Percentiles rank a stretch among this genome's conserved stretches.
Conservation (phyloP, 2,113 vertebrate species). For the Laterallus jamaicensis region DNA sequence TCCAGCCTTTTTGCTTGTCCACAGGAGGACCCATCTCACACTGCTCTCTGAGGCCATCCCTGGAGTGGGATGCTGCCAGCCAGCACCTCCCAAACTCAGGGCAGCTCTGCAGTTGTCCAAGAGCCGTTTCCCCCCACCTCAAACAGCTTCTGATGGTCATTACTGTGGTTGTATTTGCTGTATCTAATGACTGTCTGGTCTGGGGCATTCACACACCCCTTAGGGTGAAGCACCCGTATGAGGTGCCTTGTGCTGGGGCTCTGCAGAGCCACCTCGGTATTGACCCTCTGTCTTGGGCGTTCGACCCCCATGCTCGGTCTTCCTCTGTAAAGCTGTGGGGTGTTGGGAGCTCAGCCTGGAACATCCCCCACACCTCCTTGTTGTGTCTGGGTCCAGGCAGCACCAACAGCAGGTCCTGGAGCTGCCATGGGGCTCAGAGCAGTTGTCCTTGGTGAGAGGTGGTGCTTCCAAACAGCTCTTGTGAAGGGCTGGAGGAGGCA, state of each 20-base stretch:
- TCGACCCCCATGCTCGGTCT: neutral
- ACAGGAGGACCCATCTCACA: rapidly evolving
- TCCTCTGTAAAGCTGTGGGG: rapidly evolving
- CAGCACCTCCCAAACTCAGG: rapidly evolving
- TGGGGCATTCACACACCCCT: rapidly evolving
- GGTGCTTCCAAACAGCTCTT: neutral
- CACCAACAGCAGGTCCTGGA: neutral
- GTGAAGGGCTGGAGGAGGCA: neutral
- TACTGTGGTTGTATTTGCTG: rapidly evolving
- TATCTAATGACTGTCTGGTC: neutral
- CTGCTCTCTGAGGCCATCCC: neutral
- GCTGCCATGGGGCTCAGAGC: neutral
- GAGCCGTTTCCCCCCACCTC: neutral
- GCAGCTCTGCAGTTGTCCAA: neutral
- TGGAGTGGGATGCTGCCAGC: rapidly evolving
- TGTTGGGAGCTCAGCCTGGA: neutral
- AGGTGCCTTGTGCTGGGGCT: rapidly evolving
- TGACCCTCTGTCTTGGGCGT: rapidly evolving
- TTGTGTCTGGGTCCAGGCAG: neutral
- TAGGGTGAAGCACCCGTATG: rapidly evolving
- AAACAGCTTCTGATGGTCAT: rapidly evolving
- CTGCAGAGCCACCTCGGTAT: neutral
- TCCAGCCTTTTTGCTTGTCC: neutral
- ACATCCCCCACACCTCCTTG: too few relatives aligned
- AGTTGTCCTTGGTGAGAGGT: neutral